These are phyloP conservation scores for Candoia aspera DNA, from an alignment of 2,113 vertebrate species.

Conservation along the genomic window DNA sequence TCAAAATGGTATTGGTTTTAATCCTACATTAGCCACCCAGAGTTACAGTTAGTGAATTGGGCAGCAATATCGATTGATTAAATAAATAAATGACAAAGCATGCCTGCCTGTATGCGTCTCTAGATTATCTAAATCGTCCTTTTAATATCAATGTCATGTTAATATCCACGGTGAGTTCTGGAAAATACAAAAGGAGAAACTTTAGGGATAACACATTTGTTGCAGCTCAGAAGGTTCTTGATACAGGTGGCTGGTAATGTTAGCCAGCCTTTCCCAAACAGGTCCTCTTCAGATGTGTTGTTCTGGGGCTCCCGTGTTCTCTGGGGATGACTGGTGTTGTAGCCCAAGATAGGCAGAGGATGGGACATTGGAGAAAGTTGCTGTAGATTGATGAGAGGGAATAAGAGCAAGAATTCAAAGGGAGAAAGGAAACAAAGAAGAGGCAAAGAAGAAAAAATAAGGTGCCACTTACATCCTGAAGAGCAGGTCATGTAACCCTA, in stretches of 20 bases:
- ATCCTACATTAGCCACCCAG: neutral
- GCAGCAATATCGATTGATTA: neutral
- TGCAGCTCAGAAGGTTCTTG: neutral
- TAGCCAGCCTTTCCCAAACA: neutral
- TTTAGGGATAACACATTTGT: neutral
- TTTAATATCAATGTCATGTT: neutral
- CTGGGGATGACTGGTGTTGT: neutral
- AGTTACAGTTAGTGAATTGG: neutral
- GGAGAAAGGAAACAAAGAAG: too few species aligned
- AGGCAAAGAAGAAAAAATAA: neutral
- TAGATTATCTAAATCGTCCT: neutral
- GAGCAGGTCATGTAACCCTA: slow-evolving; percentile 82
- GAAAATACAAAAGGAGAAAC: too few species aligned
- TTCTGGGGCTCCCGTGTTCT: neutral
- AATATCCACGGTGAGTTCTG: neutral
- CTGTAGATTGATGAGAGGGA: too few species aligned
- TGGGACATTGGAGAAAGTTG: neutral
- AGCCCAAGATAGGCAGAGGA: neutral
- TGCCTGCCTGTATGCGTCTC: neutral
- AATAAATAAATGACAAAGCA: neutral
- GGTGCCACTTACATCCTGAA: slow-evolving; percentile 80
- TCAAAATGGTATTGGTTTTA: neutral
- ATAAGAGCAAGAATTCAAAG: neutral
- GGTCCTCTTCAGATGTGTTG: too few species aligned
- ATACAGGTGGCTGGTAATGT: too few species aligned